A percentile compares a stretch with the other conserved stretches of the same genome.
These are phyloP conservation scores for Megastigmus dorsalis DNA, from an alignment of 2,888 invertebrate genomes.

Conservation along the genomic window DNA sequence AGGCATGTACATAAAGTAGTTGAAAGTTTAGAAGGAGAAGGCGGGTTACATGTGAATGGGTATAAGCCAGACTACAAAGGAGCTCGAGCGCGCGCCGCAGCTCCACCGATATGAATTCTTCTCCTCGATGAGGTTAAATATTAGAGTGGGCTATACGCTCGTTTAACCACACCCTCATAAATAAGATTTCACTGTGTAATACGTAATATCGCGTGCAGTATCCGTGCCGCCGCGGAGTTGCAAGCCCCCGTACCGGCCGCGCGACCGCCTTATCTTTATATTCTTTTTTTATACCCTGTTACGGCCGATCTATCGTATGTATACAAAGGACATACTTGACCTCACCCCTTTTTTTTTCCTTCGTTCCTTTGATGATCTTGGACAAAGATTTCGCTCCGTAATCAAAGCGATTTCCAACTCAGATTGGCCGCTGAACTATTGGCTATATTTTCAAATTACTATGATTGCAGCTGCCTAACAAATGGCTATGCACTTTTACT, in stretches of 20 bases:
- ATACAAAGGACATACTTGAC: slow-evolving; percentile 17
- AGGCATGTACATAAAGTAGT: slow-evolving; percentile 36
- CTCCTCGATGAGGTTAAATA: slow-evolving; percentile 71
- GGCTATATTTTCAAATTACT: slow-evolving; percentile 13
- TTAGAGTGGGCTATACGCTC: slow-evolving; percentile 60
- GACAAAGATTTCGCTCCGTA: slow-evolving; percentile 28
- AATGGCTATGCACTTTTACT: no score
- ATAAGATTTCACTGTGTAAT: slow-evolving; percentile 66
- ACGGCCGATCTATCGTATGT: slow-evolving; percentile 35
- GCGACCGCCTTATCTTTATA: slow-evolving; percentile 44
- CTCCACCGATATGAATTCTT: slow-evolving; percentile 66
- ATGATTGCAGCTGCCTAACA: no score
- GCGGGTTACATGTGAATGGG: slow-evolving; percentile 29
- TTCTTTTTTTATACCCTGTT: slow-evolving; percentile 34
- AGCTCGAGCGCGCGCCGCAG: slow-evolving; percentile 47
- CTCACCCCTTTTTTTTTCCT: slow-evolving; percentile 39
- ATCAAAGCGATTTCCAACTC: slow-evolving; percentile 18
- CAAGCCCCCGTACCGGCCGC: background rate
- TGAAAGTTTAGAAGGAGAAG: slow-evolving; percentile 42
- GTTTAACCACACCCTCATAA: slow-evolving; percentile 60
- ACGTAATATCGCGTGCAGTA: slow-evolving; percentile 65
- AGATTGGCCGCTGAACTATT: slow-evolving; percentile 19
- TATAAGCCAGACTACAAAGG: slow-evolving; percentile 50
- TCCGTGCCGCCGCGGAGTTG: slow-evolving; percentile 56
- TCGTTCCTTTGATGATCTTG: slow-evolving; percentile 29